Evolutionary conservation across 2,113 vertebrate genomes (phyloP).

Genomic region (Istiophorus platypterus): DNA sequence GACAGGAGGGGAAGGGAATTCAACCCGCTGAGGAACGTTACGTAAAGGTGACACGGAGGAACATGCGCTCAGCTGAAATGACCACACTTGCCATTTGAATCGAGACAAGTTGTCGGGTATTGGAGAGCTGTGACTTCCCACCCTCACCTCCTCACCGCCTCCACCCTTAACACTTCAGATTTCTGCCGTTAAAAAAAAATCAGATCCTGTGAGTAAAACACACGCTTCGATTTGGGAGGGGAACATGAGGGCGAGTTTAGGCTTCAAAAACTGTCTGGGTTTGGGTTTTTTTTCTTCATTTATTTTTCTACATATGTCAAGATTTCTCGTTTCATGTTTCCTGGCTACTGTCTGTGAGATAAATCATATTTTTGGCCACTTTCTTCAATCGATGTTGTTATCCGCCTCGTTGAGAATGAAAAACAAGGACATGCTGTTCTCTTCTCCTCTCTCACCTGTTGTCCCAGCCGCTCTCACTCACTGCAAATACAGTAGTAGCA

Average conservation of each 20-base stretch:
- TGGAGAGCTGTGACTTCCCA: constrained; percentile 49
- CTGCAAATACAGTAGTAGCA: constrained; percentile 39
- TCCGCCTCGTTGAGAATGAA: constrained; percentile 30
- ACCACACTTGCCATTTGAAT: constrained; percentile 44
- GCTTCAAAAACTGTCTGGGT: not conserved
- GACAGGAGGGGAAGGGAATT: constrained; percentile 28
- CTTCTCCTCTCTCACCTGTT: constrained; percentile 40
- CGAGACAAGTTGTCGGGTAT: constrained; percentile 28
- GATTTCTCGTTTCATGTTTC: not conserved
- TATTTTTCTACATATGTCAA: not conserved
- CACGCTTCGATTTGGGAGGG: not conserved
- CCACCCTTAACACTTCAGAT: constrained; percentile 12
- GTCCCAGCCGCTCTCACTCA: constrained; percentile 36
- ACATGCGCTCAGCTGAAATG: constrained; percentile 45
- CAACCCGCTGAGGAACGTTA: constrained; percentile 44
- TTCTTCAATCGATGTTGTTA: constrained; percentile 6
- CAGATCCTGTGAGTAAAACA: constrained; percentile 7
- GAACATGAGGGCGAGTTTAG: not conserved
- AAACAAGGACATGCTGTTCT: constrained; percentile 54
- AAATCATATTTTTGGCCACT: constrained; percentile 18
- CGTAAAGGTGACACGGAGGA: constrained; percentile 64
- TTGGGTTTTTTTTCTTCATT: not conserved
- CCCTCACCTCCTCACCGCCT: not conserved
- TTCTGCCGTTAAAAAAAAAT: constrained; percentile 17
- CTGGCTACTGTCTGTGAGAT: not conserved